These are phyloP conservation scores for Rhimphoctona megacephalus DNA, from an alignment of 2,888 invertebrate genomes.

Conservation along the genomic window DNA sequence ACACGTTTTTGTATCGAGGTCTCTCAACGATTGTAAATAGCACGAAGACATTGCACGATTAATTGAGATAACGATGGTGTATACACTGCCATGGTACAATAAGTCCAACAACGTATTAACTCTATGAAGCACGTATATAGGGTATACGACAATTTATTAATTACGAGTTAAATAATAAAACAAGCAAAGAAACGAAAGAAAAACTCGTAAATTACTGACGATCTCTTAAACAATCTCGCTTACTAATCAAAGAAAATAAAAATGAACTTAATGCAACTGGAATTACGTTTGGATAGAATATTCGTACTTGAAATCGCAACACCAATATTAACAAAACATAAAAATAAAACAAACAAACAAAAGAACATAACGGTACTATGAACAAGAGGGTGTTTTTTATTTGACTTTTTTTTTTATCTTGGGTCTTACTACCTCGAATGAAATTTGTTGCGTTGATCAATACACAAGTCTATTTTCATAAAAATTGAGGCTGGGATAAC, in stretches of 20 bases:
- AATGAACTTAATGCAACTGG: conserved; percentile 54
- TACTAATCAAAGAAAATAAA: conserved; percentile 28
- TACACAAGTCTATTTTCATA: not conserved
- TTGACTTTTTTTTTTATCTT: not conserved
- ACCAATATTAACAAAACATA: conserved; percentile 37
- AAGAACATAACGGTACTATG: conserved; percentile 58
- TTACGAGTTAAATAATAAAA: conserved; percentile 2
- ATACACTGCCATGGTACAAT: conserved; percentile 65
- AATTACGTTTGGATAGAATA: conserved; percentile 51
- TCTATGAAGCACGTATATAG: conserved; percentile 52
- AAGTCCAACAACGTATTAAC: conserved; percentile 47
- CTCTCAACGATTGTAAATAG: conserved; percentile 65
- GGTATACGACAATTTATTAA: conserved; percentile 24
- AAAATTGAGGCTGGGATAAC: not conserved
- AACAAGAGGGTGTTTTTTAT: conserved; percentile 34
- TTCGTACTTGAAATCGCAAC: conserved; percentile 40
- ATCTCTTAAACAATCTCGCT: conserved; percentile 62
- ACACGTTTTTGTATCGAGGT: conserved; percentile 52
- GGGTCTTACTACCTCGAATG: not conserved
- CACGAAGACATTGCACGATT: conserved; percentile 59
- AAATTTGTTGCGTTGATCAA: not conserved
- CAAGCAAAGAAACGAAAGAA: conserved; percentile 1
- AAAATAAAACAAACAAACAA: conserved; percentile 9
- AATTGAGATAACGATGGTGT: conserved; percentile 61
- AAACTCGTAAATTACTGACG: conserved; percentile 48